These are phyloP conservation scores for Prionailurus bengalensis DNA, from an alignment of 2,113 vertebrate genomes.

Conservation along the genomic window DNA sequence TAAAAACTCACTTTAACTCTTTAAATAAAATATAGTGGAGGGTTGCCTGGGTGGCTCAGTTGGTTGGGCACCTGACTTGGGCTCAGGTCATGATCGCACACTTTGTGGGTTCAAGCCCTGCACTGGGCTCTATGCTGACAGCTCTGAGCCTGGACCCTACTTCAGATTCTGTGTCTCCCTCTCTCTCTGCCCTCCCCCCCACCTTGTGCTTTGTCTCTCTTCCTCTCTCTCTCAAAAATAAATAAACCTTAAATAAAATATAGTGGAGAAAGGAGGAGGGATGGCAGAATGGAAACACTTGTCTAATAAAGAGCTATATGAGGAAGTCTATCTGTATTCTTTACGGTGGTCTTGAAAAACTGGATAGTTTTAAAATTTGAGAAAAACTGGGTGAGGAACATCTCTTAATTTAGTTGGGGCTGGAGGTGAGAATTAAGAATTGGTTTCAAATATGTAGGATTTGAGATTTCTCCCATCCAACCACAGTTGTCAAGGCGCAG, in stretches of 20 bases:
- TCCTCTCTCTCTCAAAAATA: too few species aligned
- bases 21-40: too few species aligned
- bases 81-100: too few species aligned
- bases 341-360: neutral
- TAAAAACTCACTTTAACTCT: neutral
- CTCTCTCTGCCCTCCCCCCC: too few species aligned
- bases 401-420: neutral
- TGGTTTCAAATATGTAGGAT: neutral
- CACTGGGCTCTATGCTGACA: too few species aligned
- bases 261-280: neutral
- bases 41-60: too few species aligned
- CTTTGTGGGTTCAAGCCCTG: too few species aligned
- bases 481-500: neutral
- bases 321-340: neutral
- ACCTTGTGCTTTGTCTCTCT: too few species aligned
- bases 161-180: too few species aligned
- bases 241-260: neutral
- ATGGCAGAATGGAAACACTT: neutral
- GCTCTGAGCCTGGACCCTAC: too few species aligned
- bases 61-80: too few species aligned
- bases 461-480: neutral
- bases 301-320: neutral
- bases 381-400: neutral
- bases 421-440: neutral
- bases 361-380: neutral